A percentile compares a stretch with the other conserved stretches of the same genome.
Evolutionary conservation across 2,113 vertebrate genomes (phyloP).

Genomic region (Sander vitreus): DNA sequence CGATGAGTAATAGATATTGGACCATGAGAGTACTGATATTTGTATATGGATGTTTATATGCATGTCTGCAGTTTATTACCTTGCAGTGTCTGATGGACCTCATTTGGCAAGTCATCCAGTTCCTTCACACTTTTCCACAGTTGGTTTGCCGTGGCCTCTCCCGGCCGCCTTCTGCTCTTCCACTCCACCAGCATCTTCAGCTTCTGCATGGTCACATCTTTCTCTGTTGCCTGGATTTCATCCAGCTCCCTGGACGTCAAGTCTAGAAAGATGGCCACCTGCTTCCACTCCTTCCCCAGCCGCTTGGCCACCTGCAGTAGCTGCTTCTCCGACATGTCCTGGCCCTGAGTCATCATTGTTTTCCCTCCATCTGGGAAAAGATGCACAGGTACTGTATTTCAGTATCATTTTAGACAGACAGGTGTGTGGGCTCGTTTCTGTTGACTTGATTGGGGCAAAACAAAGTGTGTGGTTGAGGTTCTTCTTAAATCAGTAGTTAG

Average conservation of each 20-base stretch:
- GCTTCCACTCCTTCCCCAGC: slow-evolving; percentile 85
- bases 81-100: slow-evolving; percentile 79
- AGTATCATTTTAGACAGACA: neutral
- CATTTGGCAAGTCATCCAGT: slow-evolving; percentile 72
- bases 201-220: slow-evolving; percentile 82
- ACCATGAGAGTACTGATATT: too few relatives aligned
- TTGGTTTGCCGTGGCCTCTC: slow-evolving; percentile 70
- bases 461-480: neutral
- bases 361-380: slow-evolving; percentile 74
- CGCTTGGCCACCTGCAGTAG: slow-evolving; percentile 82
- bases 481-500: neutral
- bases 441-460: neutral
- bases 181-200: slow-evolving; percentile 84
- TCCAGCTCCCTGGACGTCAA: slow-evolving; percentile 83
- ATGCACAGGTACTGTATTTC: slow-evolving; percentile 8
- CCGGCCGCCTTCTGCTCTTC: slow-evolving; percentile 79
- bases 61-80: slow-evolving; percentile 69
- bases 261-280: slow-evolving; percentile 84
- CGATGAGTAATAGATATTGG: too few relatives aligned
- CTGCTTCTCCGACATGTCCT: slow-evolving; percentile 81
- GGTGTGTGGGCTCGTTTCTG: neutral
- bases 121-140: slow-evolving; percentile 70
- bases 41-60: too few relatives aligned
- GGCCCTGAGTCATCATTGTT: neutral
- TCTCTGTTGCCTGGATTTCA: slow-evolving; percentile 76